Base-by-base conservation (phyloP, 2,797 vertebrate species). In the Poeciliopsis gracilis region DNA sequence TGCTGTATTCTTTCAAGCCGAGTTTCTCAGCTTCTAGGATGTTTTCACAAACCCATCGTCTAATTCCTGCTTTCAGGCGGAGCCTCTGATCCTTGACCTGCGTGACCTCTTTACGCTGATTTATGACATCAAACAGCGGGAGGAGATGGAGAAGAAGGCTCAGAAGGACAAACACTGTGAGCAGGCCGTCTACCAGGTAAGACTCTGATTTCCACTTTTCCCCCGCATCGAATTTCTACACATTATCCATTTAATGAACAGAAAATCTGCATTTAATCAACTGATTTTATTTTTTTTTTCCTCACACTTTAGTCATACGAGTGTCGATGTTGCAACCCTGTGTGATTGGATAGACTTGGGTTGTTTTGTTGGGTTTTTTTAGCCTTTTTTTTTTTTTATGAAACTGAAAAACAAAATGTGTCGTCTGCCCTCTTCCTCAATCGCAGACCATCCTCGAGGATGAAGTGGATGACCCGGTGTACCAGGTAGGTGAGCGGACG, bases 121-220 rank as follows among this genome's bases (percentile, higher is more conserved):
- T 93, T 98, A 98, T 23, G 98, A 99, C 94, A 96, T 99, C 94
- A 99, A 99, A 89, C 98, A 99, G 93, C 96, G 97, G 83, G 98
- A 99, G 95, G 98, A 99, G 93, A 91, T 97, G 92, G 97, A 99
- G 94, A 99, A 99, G 95, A 99, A 98, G 93, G 97, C 97, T 87
- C 97, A 98, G 93, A 99, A 99, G 94, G 97, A 98, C 93, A 99
- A 99, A 91, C 98, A 99, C 88, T 98, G 98, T 81, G 98, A 99
- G 87, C 98, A 99, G 93, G 98, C 97, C 0, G 97, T 99, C 90
- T 99, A 99, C 95, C 98, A 99, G 98, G 98, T 99, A 90, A 75
- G 91, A 69, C 45, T 20, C 61, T 0, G 1, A 72, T 78, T 55
- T 72, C 67, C 51, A 3, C 80, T 78, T 25, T 73, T 72, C 46